These are phyloP conservation scores for Corythornis madagascariensis DNA, from an alignment of 2,113 vertebrate genomes.

Conservation along the genomic window DNA sequence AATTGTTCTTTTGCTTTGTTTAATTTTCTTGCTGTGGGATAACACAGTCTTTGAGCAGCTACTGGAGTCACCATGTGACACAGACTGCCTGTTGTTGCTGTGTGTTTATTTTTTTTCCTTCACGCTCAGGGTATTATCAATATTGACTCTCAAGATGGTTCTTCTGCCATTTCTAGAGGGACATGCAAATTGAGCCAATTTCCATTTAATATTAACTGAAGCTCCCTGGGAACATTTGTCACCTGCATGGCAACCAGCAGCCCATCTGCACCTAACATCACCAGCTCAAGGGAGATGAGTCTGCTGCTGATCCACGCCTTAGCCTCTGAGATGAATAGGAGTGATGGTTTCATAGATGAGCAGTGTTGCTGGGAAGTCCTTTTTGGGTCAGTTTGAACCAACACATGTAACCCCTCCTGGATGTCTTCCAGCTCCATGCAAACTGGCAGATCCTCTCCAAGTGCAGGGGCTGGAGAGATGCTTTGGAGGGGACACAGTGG, in stretches of 20 bases:
- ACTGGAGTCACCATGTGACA: not conserved
- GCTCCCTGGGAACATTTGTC: not conserved
- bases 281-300: not conserved
- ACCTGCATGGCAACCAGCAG: constrained; percentile 24
- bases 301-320: not conserved
- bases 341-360: not conserved
- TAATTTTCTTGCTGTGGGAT: not conserved
- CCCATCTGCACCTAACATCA: not conserved
- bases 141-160: constrained; percentile 22
- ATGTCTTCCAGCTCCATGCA: not conserved
- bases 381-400: constrained; percentile 29
- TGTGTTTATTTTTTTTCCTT: not conserved
- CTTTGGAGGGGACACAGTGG: not conserved
- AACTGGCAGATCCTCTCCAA: not conserved
- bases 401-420: not conserved
- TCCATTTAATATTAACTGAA: constrained; percentile 33
- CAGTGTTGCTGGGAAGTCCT: not conserved
- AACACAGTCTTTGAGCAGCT: not conserved
- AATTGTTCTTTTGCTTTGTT: not conserved
- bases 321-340: not conserved
- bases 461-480: fast-evolving
- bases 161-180: not conserved
- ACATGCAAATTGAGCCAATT: not conserved
- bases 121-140: not conserved
- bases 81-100: not conserved